Evolutionary conservation across 2,797 vertebrate genomes (phyloP).

Genomic region (Aythya fuligula): DNA sequence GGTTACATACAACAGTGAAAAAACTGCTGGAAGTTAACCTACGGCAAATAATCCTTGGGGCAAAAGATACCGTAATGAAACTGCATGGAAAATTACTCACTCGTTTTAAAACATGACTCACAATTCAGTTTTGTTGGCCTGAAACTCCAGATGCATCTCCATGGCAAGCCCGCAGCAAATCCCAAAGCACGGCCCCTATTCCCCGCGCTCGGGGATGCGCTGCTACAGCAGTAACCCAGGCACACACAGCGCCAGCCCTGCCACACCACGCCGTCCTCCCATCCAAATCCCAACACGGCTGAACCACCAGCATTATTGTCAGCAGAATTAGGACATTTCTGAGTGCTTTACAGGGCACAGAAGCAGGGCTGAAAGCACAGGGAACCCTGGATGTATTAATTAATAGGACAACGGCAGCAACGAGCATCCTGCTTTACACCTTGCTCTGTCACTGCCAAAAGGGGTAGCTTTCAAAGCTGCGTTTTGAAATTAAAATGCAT

Average conservation of each 20-base stretch:
- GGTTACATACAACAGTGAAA: background rate
- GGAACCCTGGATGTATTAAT: background rate
- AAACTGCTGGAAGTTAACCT: background rate
- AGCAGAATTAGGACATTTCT: background rate
- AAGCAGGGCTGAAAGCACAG: background rate
- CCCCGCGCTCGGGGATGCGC: background rate
- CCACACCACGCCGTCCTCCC: background rate
- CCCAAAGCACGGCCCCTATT: constrained; percentile 25
- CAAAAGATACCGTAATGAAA: constrained; percentile 37
- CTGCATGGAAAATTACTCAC: constrained; percentile 62
- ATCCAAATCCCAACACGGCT: rapidly evolving
- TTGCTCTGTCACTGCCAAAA: constrained; percentile 12
- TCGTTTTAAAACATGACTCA: constrained; percentile 62
- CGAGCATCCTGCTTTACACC: background rate
- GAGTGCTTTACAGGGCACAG: background rate
- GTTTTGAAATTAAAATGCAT: constrained; percentile 43
- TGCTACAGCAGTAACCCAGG: background rate
- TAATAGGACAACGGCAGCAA: background rate
- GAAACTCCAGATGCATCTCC: constrained; percentile 54
- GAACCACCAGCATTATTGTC: background rate
- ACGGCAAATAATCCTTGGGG: constrained; percentile 45
- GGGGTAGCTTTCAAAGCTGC: constrained; percentile 33
- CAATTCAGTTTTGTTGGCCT: constrained; percentile 47
- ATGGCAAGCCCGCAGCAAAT: constrained; percentile 41
- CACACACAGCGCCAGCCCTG: background rate